These are phyloP conservation scores for Archegozetes longisetosus DNA, from an alignment of 1,140 invertebrate species.

Conservation along the genomic window DNA sequence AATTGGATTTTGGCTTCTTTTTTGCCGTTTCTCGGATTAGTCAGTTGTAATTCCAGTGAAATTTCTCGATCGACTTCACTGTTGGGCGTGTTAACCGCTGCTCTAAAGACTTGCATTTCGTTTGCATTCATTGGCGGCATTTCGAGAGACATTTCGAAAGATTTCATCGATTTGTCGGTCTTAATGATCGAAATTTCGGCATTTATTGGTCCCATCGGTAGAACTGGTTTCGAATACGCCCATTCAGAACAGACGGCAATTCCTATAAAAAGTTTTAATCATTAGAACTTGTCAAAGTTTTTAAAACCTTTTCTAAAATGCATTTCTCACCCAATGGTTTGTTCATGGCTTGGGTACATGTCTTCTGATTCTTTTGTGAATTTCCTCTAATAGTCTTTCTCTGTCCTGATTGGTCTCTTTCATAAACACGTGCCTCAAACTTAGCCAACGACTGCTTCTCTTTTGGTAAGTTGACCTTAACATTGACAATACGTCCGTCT, in stretches of 20 bases:
- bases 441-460: background rate
- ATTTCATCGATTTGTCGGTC: constrained; percentile 2
- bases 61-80: background rate
- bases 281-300: no score
- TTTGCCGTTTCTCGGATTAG: background rate
- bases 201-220: background rate
- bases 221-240: background rate
- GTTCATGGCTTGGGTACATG: background rate
- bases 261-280: background rate
- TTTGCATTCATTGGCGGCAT: background rate
- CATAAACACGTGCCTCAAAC: constrained; percentile 4
- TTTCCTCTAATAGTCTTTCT: background rate
- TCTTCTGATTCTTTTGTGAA: background rate
- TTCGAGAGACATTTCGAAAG: background rate
- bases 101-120: background rate
- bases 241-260: constrained; percentile 3
- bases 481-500: background rate
- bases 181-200: constrained; percentile 6
- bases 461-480: constrained; percentile 11
- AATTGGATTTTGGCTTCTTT: background rate
- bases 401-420: constrained; percentile 1
- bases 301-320: no score
- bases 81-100: constrained; percentile 4
- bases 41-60: background rate
- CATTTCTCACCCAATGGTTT: background rate